Conservation (phyloP, 2,797 vertebrate genomes). For the Etheostoma perlongum region DNA sequence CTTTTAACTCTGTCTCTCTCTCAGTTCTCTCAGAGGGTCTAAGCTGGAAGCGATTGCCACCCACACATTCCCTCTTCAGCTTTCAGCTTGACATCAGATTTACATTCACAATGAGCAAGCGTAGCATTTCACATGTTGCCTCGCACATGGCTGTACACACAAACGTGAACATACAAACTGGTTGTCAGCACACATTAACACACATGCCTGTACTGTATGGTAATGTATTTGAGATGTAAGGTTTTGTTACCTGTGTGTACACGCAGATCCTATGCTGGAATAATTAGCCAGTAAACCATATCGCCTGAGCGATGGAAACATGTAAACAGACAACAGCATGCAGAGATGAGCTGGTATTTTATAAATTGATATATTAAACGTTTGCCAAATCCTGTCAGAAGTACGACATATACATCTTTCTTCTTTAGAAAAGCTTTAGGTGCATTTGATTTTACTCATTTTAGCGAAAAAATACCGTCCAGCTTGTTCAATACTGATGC, state of each 20-base stretch:
- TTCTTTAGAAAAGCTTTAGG: too few relatives aligned
- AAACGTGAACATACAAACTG: slow-evolving; percentile 28
- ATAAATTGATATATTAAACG: too few relatives aligned
- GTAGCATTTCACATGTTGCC: slow-evolving; percentile 69
- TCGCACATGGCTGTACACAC: slow-evolving; percentile 57
- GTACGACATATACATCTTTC: too few relatives aligned
- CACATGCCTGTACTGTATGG: background rate
- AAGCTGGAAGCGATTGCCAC: slow-evolving; percentile 87
- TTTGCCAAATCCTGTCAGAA: too few relatives aligned
- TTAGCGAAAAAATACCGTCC: too few relatives aligned
- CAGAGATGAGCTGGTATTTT: too few relatives aligned
- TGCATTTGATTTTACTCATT: too few relatives aligned
- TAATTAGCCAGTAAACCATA: background rate
- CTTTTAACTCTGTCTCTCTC: slow-evolving; percentile 77
- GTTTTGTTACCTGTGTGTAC: slow-evolving; percentile 3
- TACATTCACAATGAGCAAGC: slow-evolving; percentile 84
- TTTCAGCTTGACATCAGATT: slow-evolving; percentile 85
- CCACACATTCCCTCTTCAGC: slow-evolving; percentile 85
- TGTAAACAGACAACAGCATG: too few relatives aligned
- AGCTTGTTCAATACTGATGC: too few relatives aligned
- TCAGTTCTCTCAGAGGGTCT: slow-evolving; percentile 82
- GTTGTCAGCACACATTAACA: slow-evolving; percentile 30
- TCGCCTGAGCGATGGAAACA: too few relatives aligned
- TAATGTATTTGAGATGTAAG: background rate
- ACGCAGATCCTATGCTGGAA: background rate